Conservation (phyloP, 2,113 vertebrate species). For the Chaetodon trifascialis region DNA sequence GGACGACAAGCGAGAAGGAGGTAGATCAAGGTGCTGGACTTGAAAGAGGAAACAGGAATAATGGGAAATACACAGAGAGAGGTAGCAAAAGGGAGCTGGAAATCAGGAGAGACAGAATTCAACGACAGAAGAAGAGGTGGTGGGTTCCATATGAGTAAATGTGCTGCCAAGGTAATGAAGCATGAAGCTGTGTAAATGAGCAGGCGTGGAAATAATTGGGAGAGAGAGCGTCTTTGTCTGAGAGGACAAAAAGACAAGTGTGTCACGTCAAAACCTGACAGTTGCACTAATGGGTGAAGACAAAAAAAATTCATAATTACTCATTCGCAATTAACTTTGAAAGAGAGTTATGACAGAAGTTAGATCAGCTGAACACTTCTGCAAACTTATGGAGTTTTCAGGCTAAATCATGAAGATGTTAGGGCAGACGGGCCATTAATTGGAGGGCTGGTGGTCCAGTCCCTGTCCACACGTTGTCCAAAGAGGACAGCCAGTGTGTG, state of each 20-base stretch:
- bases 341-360: not conserved
- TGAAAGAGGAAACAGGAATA: not conserved
- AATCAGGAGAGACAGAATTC: slow-evolving; percentile 9
- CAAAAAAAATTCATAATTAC: slow-evolving; percentile 19
- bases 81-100: not conserved
- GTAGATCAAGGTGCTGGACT: not conserved
- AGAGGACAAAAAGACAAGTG: not conserved
- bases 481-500: not conserved
- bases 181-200: slow-evolving; percentile 50
- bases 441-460: not conserved
- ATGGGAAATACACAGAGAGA: slow-evolving; percentile 3
- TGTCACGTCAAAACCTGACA: not conserved
- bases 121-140: not conserved
- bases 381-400: too few relatives aligned
- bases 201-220: slow-evolving; percentile 65
- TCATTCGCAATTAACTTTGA: not conserved
- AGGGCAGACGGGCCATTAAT: not conserved
- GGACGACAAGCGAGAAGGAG: not conserved
- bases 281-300: slow-evolving; percentile 12
- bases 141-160: slow-evolving; percentile 20
- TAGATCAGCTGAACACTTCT: not conserved
- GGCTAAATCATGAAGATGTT: not conserved
- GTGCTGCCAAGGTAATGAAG: slow-evolving; percentile 58
- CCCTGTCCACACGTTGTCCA: not conserved
- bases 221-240: slow-evolving; percentile 41